These are phyloP conservation scores for Lasioglossum leucozonium DNA, from an alignment of 2,888 invertebrate species.

Conservation along the genomic window DNA sequence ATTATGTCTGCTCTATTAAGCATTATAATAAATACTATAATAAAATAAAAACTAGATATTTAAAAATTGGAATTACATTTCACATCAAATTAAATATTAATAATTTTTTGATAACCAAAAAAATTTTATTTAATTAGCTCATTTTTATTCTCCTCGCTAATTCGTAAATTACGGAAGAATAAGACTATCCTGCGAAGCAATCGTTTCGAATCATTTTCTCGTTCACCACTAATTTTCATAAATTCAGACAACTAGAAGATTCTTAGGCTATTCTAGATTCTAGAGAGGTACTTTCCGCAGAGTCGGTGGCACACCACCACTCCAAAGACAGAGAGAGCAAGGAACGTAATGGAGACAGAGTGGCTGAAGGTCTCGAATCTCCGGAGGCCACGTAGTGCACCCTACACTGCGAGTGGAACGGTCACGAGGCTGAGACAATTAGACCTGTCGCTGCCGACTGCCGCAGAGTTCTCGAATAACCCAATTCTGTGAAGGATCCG, in stretches of 20 bases:
- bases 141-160: no score
- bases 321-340: background rate
- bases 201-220: no score
- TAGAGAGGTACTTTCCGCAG: background rate
- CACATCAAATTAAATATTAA: no score
- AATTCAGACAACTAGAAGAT: background rate
- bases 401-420: background rate
- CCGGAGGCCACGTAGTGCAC: background rate
- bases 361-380: background rate
- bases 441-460: background rate
- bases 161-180: no score
- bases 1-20: no score
- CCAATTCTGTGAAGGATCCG: background rate
- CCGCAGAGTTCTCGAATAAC: background rate
- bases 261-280: background rate
- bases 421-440: background rate
- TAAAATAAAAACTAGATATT: no score
- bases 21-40: no score
- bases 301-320: background rate
- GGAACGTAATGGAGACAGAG: background rate
- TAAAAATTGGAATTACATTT: no score
- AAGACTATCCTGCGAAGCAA: no score
- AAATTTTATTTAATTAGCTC: no score
- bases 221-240: no score
- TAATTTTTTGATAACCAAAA: no score